A percentile compares a stretch with the other conserved stretches of the same genome.
These are phyloP conservation scores for Caenorhabditis panamensis DNA, from an alignment of 2,888 invertebrate species.

Conservation along the genomic window DNA sequence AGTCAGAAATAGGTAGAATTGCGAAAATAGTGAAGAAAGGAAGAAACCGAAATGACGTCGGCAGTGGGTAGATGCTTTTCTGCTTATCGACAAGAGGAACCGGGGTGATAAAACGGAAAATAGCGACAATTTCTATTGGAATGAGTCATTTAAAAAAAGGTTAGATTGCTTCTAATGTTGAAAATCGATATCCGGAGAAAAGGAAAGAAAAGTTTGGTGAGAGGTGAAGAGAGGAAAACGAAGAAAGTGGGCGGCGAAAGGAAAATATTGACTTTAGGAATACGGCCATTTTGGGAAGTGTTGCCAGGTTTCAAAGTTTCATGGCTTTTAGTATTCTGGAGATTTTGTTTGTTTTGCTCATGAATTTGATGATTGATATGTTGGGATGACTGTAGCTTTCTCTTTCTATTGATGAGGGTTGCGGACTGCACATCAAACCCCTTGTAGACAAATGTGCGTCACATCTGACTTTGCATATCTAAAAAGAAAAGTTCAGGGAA, in stretches of 20 bases:
- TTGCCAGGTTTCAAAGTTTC: not conserved
- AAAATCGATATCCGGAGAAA: not conserved
- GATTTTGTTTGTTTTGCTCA: too few species aligned
- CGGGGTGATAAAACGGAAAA: not conserved
- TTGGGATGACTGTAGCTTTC: too few species aligned
- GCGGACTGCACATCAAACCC: too few species aligned
- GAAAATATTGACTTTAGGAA: not conserved
- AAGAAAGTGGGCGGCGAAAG: not conserved
- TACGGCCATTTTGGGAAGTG: not conserved
- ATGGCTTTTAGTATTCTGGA: too few species aligned
- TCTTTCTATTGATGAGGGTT: too few species aligned
- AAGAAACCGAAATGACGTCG: not conserved
- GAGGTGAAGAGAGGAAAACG: not conserved
- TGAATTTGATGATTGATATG: too few species aligned
- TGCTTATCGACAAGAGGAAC: not conserved
- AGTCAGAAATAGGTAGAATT: not conserved
- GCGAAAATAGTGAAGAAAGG: conserved; percentile 1
- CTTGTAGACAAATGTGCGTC: too few species aligned
- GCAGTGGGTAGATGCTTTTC: not conserved
- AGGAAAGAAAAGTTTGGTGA: not conserved
- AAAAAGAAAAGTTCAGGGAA: too few species aligned
- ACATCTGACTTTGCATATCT: too few species aligned
- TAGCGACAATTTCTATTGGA: not conserved
- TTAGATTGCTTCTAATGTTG: too few species aligned
- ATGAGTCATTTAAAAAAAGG: not conserved